A percentile compares a stretch with the other conserved stretches of the same genome.
Evolutionary conservation across 30 jellyfish, hydroid and myxozoan genomes (phyloP).

Genomic region (Pseudorhiza aurosa): DNA sequence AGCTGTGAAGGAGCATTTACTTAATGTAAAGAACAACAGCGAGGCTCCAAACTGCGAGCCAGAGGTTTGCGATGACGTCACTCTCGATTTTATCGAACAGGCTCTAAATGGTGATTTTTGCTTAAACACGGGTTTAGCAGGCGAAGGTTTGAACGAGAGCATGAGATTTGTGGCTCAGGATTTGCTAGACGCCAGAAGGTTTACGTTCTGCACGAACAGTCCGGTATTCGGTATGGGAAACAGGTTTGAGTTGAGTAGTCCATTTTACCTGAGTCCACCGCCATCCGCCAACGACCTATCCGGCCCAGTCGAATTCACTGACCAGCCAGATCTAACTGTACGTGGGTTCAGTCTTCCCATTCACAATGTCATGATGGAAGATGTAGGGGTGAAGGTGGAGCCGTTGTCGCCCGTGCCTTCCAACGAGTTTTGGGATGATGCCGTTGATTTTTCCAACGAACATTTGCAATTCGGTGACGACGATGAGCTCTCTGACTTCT

Average conservation of each 20-base stretch:
- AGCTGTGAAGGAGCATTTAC: conserved; percentile 25
- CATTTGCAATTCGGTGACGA: conserved; percentile 54
- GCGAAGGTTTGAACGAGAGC: conserved; percentile 83
- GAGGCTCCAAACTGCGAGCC: conserved; percentile 26
- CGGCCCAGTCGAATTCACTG: conserved; percentile 78
- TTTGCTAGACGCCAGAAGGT: conserved; percentile 86
- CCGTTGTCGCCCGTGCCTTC: conserved; percentile 84
- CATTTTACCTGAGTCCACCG: conserved; percentile 95
- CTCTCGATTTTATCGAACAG: conserved; percentile 69
- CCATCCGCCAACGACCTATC: conserved; percentile 78
- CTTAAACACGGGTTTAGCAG: conserved; percentile 74
- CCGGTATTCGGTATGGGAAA: conserved; percentile 55
- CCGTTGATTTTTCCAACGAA: conserved; percentile 64
- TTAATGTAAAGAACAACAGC: not conserved
- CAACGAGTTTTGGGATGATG: conserved; percentile 73
- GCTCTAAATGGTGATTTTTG: conserved; percentile 89
- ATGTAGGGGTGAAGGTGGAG: conserved; percentile 70
- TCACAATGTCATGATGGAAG: conserved; percentile 65
- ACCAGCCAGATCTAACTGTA: conserved; percentile 86
- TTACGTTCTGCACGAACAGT: conserved; percentile 68
- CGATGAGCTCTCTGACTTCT: conserved; percentile 51
- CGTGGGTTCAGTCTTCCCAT: conserved; percentile 89
- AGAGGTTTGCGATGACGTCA: conserved; percentile 38
- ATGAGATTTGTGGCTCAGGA: conserved; percentile 94
- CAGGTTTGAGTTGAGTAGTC: conserved; percentile 81